Conservation (phyloP, 2,797 vertebrate species). For the Adrianichthys oophorus region DNA sequence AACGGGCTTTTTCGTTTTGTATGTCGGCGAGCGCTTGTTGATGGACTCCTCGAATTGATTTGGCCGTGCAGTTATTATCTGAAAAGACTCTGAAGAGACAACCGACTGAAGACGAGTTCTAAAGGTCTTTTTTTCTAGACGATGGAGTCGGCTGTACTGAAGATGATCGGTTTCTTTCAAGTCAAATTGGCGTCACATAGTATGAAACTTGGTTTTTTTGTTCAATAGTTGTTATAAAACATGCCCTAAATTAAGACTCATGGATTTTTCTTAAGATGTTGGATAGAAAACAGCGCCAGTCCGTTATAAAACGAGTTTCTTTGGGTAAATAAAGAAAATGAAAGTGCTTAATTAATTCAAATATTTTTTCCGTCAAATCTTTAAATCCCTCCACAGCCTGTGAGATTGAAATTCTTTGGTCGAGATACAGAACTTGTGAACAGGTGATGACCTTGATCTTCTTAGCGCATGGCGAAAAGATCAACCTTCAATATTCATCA, state of each 20-base stretch:
- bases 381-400: not conserved
- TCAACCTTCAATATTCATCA: constrained; percentile 6
- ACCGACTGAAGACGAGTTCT: constrained; percentile 35
- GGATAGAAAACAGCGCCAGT: no score
- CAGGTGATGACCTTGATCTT: not conserved
- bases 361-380: constrained; percentile 1
- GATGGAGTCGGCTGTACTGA: constrained; percentile 24
- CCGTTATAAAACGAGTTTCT: no score
- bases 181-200: no score
- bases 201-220: no score
- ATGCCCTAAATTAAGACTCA: no score
- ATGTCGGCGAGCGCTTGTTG: constrained; percentile 62
- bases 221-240: no score
- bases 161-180: constrained; percentile 1
- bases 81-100: constrained; percentile 43
- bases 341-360: not conserved
- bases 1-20: constrained; percentile 61
- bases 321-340: no score
- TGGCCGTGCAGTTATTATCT: constrained; percentile 64
- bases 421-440: not conserved
- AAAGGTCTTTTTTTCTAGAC: constrained; percentile 14
- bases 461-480: constrained; percentile 7
- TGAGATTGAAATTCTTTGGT: constrained; percentile 1
- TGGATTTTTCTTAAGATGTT: no score
- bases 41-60: constrained; percentile 68